Conservation (phyloP, 2,113 vertebrate species). For the Ivindomyrus marchei region DNA sequence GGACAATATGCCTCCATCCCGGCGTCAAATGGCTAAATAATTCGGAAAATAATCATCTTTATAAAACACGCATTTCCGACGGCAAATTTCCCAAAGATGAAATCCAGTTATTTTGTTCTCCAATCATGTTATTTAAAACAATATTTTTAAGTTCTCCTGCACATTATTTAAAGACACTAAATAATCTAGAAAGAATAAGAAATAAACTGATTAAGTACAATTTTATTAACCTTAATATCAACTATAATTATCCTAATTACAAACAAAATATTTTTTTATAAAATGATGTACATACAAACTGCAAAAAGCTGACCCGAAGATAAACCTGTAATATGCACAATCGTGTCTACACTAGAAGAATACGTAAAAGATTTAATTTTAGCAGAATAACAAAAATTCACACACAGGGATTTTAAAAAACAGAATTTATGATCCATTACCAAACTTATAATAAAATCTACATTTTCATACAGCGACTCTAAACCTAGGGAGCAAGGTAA, state of each 20-base stretch:
- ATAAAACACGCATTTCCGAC: not conserved
- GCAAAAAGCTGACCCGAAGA: not conserved
- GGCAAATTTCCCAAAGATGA: not conserved
- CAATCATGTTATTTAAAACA: not conserved
- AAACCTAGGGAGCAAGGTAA: not conserved
- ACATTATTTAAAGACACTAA: not conserved
- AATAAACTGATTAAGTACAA: not conserved
- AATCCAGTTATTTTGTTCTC: not conserved
- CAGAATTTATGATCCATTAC: not conserved
- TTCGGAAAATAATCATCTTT: not conserved
- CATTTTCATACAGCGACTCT: not conserved
- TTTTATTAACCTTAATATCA: not conserved
- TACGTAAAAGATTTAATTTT: not conserved
- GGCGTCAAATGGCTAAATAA: not conserved
- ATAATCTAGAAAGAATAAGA: not conserved
- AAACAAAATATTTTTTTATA: not conserved
- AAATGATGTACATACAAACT: not conserved
- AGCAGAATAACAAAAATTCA: not conserved
- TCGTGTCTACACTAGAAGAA: not conserved
- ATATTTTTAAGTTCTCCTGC: not conserved
- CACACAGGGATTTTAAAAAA: not conserved
- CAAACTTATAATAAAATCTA: not conserved
- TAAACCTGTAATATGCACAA: not conserved
- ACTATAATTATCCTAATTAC: not conserved
- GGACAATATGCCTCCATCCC: not conserved